phyloP scores from a whole-genome alignment of 53 echinoderm and acorn worm species.

The Holothuria scabra region DNA sequence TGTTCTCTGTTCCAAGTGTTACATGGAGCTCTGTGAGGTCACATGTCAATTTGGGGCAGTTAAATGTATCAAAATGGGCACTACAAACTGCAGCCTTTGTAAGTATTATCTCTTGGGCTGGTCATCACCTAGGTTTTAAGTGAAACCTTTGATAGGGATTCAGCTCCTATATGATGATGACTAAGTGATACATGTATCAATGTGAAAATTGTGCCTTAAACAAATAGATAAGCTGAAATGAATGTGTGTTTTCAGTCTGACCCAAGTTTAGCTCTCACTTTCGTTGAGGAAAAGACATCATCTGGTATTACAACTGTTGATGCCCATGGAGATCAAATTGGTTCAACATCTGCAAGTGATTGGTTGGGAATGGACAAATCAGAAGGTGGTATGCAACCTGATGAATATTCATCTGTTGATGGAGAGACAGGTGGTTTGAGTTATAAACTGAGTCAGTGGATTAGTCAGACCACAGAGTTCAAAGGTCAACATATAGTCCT shows the following conservation, averaged over 20 bases:
- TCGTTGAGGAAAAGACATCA: constrained; percentile 54
- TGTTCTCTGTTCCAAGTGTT: no score
- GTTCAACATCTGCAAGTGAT: constrained; percentile 45
- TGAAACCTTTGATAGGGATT: no score
- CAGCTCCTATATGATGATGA: no score
- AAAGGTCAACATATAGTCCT: constrained; percentile 78
- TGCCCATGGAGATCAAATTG: constrained; percentile 50
- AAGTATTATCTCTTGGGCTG: no score
- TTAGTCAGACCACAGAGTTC: constrained; percentile 47
- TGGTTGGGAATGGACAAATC: constrained; percentile 44
- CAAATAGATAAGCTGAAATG: background rate
- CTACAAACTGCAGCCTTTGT: no score
- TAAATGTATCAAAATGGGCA: no score
- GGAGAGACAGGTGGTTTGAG: constrained; percentile 7
- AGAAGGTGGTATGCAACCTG: constrained; percentile 35
- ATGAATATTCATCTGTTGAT: constrained; percentile 41
- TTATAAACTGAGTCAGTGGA: constrained; percentile 27
- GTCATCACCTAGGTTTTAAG: no score
- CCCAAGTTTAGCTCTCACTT: constrained; percentile 72
- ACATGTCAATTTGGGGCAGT: no score
- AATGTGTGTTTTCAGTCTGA: constrained; percentile 52
- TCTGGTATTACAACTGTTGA: constrained; percentile 3
- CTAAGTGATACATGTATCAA: no score
- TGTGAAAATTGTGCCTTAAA: background rate
- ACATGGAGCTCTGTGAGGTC: no score